Conservation (phyloP, 2,888 invertebrate species). For the Ceramica pisi region DNA sequence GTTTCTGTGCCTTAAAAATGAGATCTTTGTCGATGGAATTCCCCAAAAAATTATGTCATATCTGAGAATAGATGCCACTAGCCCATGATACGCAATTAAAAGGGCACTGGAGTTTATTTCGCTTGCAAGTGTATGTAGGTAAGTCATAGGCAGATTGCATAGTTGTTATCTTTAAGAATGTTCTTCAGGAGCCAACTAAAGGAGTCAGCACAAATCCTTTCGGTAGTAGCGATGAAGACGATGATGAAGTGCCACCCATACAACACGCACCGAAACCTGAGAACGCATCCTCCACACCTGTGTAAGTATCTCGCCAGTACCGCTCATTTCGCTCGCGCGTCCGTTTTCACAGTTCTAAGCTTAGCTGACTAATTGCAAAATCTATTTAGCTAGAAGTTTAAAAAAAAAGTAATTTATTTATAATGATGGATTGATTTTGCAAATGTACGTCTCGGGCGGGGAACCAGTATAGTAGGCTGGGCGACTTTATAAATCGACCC, state of each 20-base stretch:
- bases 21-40: too few relatives aligned
- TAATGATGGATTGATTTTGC: too few relatives aligned
- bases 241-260: constrained; percentile 84
- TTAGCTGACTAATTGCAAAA: not conserved
- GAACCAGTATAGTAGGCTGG: too few relatives aligned
- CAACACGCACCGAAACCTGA: constrained; percentile 71
- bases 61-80: too few relatives aligned
- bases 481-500: not conserved
- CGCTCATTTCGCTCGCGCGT: not conserved
- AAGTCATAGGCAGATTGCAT: too few relatives aligned
- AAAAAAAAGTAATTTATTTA: too few relatives aligned
- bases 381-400: not conserved
- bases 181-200: constrained; percentile 75
- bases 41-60: too few relatives aligned
- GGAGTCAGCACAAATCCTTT: constrained; percentile 92
- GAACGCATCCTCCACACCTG: constrained; percentile 73
- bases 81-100: too few relatives aligned
- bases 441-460: too few relatives aligned
- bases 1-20: too few relatives aligned
- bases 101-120: too few relatives aligned
- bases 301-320: constrained; percentile 70
- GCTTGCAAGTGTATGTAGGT: too few relatives aligned
- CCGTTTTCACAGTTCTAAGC: not conserved
- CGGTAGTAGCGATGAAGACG: constrained; percentile 92
- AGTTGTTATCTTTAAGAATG: constrained; percentile 71